Base-by-base conservation (phyloP, 2,797 vertebrate genomes). In the Telmatherina bonti region DNA sequence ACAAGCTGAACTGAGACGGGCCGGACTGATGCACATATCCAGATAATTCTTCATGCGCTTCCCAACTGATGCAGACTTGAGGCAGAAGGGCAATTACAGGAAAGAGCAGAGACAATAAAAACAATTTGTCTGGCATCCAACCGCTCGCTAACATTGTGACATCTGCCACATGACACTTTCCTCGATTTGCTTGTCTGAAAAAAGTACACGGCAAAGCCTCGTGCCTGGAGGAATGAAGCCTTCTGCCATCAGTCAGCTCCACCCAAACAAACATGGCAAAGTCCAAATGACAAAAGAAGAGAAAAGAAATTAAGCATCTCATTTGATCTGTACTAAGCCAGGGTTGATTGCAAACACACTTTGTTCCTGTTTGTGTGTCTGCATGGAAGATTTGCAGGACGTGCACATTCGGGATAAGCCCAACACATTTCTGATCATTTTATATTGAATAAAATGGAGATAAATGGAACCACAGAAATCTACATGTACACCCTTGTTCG, bases 1-100 rank as follows among this genome's bases (percentile, higher is more conserved):
- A 86, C 76, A 71, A 79, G 65, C 70, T 57, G 67, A 74, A 45
- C 26, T n/a, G 49, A 71, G 70, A 64, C 66, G 7, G 36, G 33
- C 33, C 59, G 67, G 62, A 83, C 65, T 49, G 73, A 76, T 67
- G 64, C 69, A 62, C 82, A 62, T 5, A 62, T 72, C 69, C 76
- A 62, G 4, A 67, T 72, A 20, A 72, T 73, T 78, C 64, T 38
- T 79, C 61, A 57, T 70, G 64, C 70, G 59, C 66, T 74, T 63
- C 31, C 78, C 59, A 51, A 59, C 65, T 9, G 29, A 61, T 61
- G 4, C 36, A 45, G 51, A 62, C 70, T 57, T n/a, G 10, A 74
- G 52, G 55, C 47, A 41, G 29, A 49, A 43, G 71, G 74, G 57
- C 72, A 82, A 80, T 79, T 81, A 76, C 41, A 63, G 58, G 49